Percentiles rank a stretch among this genome's conserved stretches.
Conservation (phyloP, 1,140 invertebrate genomes). For the Tetranychus cinnabarinus region DNA sequence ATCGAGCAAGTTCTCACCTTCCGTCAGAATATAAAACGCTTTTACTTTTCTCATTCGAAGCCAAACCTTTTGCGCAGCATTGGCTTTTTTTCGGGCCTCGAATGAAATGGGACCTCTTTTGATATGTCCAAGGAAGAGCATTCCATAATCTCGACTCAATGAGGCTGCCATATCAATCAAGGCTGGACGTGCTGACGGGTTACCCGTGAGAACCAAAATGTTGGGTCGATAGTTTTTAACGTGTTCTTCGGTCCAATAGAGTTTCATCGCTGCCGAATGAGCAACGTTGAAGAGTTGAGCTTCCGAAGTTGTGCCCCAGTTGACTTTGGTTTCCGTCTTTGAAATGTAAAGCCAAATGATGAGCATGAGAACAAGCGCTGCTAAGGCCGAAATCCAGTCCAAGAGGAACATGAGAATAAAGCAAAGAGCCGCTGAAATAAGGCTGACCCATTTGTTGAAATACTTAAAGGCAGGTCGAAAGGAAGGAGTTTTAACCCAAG, state of each 20-base stretch:
- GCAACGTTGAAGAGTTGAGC: conserved; percentile 36
- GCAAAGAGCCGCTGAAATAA: conserved; percentile 27
- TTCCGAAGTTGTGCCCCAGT: conserved; percentile 37
- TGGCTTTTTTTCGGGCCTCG: conserved; percentile 22
- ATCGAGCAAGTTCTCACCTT: conserved; percentile 36
- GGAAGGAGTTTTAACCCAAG: conserved; percentile 38
- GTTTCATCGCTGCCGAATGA: conserved; percentile 25
- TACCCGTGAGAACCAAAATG: conserved; percentile 29
- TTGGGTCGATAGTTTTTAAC: conserved; percentile 37
- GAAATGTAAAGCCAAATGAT: conserved; percentile 23
- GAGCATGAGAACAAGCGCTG: conserved; percentile 24
- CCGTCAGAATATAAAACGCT: conserved; percentile 26
- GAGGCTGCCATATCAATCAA: conserved; percentile 31
- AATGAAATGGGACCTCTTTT: conserved; percentile 33
- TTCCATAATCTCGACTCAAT: conserved; percentile 28
- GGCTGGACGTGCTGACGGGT: conserved; percentile 25
- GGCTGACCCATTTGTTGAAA: conserved; percentile 31
- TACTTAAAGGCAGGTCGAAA: conserved; percentile 23
- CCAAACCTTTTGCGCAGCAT: conserved; percentile 25
- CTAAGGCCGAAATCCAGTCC: conserved; percentile 28
- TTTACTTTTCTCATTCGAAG: conserved; percentile 24
- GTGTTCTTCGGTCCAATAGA: conserved; percentile 30
- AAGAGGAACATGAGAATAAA: conserved; percentile 33
- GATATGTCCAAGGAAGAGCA: conserved; percentile 29
- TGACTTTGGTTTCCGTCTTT: conserved; percentile 31